phyloP scores from a whole-genome alignment of 2,888 invertebrate genomes.

The Tenthredo mesomela region DNA sequence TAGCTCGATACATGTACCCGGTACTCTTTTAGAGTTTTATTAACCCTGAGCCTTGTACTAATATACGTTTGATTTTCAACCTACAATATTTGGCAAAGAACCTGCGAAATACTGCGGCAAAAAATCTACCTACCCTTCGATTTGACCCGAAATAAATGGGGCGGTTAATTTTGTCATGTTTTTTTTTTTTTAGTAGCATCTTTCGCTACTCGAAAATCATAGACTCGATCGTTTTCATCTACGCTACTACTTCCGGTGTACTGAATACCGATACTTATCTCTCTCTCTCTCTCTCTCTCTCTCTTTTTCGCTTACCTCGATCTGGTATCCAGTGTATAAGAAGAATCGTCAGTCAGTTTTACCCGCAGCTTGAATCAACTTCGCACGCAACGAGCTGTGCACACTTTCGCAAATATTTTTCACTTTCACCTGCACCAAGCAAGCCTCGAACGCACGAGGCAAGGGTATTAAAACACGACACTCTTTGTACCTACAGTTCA shows the following conservation, averaged over 20 bases:
- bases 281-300: not conserved
- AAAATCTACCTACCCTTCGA: not conserved
- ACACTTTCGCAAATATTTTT: slow-evolving; percentile 50
- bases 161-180: not conserved
- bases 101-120: slow-evolving; percentile 13
- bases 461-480: slow-evolving; percentile 11
- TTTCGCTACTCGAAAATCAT: not conserved
- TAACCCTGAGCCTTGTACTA: not conserved
- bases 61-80: not conserved
- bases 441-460: slow-evolving; percentile 13
- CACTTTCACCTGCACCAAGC: slow-evolving; percentile 41
- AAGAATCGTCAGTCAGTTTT: slow-evolving; percentile 7
- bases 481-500: not conserved
- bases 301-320: slow-evolving; percentile 34
- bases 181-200: not conserved
- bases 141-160: slow-evolving; percentile 1
- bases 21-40: not conserved
- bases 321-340: slow-evolving; percentile 41
- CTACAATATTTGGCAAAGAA: not conserved
- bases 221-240: not conserved
- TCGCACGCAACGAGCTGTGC: slow-evolving; percentile 16
- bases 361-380: slow-evolving; percentile 9
- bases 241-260: not conserved
- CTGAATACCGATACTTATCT: not conserved
- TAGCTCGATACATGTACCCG: not conserved